Conservation (phyloP, 1,140 invertebrate genomes). For the Wasmannia auropunctata region DNA sequence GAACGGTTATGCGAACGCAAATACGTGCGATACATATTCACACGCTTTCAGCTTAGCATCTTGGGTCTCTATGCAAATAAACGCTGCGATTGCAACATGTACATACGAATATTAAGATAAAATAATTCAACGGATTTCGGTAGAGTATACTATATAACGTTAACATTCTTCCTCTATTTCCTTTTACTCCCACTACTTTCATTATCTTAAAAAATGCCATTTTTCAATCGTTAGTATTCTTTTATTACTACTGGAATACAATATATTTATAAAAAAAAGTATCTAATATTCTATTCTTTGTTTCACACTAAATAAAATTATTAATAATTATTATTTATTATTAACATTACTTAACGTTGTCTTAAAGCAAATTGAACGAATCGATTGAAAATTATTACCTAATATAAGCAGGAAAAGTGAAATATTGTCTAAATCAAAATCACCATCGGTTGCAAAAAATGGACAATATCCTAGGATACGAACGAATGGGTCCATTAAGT, state of each 20-base stretch:
- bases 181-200: not conserved
- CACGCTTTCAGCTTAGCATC: conserved; percentile 69
- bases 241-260: not conserved
- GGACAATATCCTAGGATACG: not conserved
- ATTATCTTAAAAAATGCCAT: not conserved
- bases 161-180: not conserved
- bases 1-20: conserved; percentile 62
- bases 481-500: not conserved
- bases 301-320: not conserved
- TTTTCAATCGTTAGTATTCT: conserved; percentile 21
- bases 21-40: conserved; percentile 74
- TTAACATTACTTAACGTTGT: not conserved
- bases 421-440: not conserved
- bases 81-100: conserved; percentile 28
- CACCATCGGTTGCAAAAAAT: not conserved
- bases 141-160: conserved; percentile 39
- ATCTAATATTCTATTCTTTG: not conserved
- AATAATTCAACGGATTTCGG: conserved; percentile 40
- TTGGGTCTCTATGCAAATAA: conserved; percentile 74
- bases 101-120: conserved; percentile 18
- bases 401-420: not conserved
- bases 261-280: not conserved
- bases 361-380: not conserved
- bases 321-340: not conserved
- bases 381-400: not conserved